Conservation (phyloP, 1,140 invertebrate genomes). For the Probaryconus sp. region DNA sequence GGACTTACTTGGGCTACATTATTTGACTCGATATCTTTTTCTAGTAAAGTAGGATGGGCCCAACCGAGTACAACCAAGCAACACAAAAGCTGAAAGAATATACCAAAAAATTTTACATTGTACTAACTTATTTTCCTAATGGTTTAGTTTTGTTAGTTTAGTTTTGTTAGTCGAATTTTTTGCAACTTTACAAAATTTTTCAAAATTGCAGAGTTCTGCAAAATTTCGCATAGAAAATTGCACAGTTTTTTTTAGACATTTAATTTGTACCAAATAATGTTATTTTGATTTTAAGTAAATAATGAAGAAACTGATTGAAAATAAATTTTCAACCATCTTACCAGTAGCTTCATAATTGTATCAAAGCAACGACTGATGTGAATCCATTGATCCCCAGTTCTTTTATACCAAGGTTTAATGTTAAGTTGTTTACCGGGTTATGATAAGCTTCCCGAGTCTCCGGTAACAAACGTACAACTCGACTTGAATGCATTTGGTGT, state of each 20-base stretch:
- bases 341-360: conserved; percentile 53
- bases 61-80: conserved; percentile 23
- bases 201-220: no score
- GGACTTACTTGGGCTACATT: conserved; percentile 4
- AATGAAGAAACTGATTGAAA: no score
- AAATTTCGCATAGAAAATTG: no score
- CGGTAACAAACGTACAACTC: conserved; percentile 3
- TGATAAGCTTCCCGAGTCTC: conserved; percentile 17
- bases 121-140: no score
- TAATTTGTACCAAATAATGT: no score
- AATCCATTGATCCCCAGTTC: conserved; percentile 38
- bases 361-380: conserved; percentile 39
- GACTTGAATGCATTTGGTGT: conserved; percentile 1
- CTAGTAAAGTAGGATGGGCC: conserved; percentile 25
- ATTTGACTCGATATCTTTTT: conserved; percentile 11
- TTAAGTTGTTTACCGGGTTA: conserved; percentile 43
- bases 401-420: conserved; percentile 51
- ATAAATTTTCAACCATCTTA: no score
- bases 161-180: no score
- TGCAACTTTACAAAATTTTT: no score
- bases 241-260: no score
- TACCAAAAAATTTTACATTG: conserved; percentile 2
- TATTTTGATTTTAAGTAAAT: no score
- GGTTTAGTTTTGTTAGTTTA: no score
- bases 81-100: conserved; percentile 19